Evolutionary conservation across 1,140 invertebrate genomes (phyloP).

Genomic region (Drosophila nebulosa): DNA sequence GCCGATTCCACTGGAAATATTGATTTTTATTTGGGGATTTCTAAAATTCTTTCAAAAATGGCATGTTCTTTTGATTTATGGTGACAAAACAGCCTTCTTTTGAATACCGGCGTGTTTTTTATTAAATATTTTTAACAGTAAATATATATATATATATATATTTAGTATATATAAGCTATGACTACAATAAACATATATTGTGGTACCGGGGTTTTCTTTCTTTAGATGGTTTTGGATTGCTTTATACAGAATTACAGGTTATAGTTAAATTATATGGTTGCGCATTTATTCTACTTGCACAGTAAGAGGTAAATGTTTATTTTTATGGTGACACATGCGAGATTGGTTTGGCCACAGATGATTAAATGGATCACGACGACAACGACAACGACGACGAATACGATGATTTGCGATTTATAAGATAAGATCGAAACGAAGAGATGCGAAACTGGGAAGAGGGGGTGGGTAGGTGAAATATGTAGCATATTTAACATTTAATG

Average conservation of each 20-base stretch:
- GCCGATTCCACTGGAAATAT: too few species aligned
- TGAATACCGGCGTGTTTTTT: conserved; percentile 73
- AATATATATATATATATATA: conserved; percentile 51
- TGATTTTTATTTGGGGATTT: too few species aligned
- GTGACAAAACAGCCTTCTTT: conserved; percentile 7
- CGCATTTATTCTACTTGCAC: conserved; percentile 57
- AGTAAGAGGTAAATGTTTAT: conserved; percentile 72
- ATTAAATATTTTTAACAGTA: conserved; percentile 76
- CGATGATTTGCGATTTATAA: neutral
- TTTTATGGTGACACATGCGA: conserved; percentile 56
- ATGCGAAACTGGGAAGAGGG: neutral
- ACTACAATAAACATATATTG: conserved; percentile 27
- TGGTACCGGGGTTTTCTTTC: neutral
- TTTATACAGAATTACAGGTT: conserved; percentile 53
- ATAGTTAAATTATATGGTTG: conserved; percentile 44
- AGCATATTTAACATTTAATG: conserved; percentile 7
- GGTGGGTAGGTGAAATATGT: conserved; percentile 7
- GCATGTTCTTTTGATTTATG: neutral
- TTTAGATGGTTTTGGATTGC: conserved; percentile 21
- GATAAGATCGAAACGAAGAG: neutral
- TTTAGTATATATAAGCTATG: conserved; percentile 23
- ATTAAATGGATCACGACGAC: conserved; percentile 4
- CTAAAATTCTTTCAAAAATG: too few species aligned
- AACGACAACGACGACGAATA: neutral
- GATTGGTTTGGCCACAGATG: conserved; percentile 61